These are phyloP conservation scores for Micrastur ruficollis DNA, from an alignment of 2,797 vertebrate genomes.

Conservation along the genomic window DNA sequence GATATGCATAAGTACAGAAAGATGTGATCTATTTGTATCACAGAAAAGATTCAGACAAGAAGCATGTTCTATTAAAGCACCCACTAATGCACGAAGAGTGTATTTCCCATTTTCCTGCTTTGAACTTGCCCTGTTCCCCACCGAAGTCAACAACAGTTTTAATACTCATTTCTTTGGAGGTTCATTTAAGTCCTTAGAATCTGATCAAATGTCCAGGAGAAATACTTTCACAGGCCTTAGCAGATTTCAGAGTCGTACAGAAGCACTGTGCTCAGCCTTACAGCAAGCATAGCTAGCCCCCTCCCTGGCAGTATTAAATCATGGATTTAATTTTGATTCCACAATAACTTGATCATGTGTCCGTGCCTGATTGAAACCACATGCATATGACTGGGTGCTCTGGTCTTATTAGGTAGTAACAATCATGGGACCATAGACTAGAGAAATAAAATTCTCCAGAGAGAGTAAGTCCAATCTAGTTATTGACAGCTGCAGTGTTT, in stretches of 20 bases:
- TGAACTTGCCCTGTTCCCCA: neutral
- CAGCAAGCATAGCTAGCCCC: neutral
- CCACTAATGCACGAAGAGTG: accelerated
- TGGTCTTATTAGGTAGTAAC: neutral
- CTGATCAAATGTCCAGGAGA: neutral
- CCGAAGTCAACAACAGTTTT: neutral
- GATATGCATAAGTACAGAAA: neutral
- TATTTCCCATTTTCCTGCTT: neutral
- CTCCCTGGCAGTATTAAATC: neutral
- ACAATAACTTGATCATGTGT: neutral
- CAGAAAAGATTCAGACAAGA: neutral
- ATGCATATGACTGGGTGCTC: neutral
- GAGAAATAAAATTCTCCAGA: neutral
- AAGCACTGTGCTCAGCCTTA: neutral
- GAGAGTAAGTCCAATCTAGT: neutral
- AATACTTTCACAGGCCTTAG: neutral
- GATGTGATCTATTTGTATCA: neutral
- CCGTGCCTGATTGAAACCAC: neutral
- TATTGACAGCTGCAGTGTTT: neutral
- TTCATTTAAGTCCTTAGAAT: neutral
- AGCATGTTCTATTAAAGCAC: neutral
- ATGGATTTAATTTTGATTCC: too few relatives aligned
- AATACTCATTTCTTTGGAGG: neutral
- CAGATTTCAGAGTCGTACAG: neutral
- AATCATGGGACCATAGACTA: neutral